A percentile compares a stretch with the other conserved stretches of the same genome.
Conservation (phyloP, 2,113 vertebrate genomes). For the Anas platyrhynchos region DNA sequence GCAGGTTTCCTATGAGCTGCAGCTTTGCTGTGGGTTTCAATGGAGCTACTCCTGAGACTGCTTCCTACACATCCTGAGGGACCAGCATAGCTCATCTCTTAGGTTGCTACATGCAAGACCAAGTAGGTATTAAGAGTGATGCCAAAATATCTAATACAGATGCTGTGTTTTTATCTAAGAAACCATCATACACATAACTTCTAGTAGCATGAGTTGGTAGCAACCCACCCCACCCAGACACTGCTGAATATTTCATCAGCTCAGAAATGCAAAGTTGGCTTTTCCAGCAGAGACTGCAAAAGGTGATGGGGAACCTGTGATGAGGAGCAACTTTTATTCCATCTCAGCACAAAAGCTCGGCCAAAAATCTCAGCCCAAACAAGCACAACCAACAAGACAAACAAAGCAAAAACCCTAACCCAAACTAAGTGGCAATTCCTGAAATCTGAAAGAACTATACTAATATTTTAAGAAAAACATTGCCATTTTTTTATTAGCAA, state of each 20-base stretch:
- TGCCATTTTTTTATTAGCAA: not conserved
- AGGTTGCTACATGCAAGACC: not conserved
- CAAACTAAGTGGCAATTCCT: not conserved
- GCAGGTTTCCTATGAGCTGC: not conserved
- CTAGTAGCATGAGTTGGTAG: not conserved
- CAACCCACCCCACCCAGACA: not conserved
- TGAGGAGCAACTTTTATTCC: not conserved
- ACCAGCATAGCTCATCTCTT: not conserved
- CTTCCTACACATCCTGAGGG: not conserved
- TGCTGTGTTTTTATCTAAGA: slow-evolving; percentile 35
- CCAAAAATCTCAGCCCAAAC: not conserved
- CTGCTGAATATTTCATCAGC: slow-evolving; percentile 33
- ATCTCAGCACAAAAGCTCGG: not conserved
- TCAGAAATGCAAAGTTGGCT: not conserved
- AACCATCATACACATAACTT: not conserved
- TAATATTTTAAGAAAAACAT: not conserved
- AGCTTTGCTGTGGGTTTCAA: not conserved
- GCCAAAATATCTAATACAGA: slow-evolving; percentile 23
- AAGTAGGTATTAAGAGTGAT: not conserved
- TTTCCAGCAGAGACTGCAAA: not conserved
- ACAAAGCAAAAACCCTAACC: not conserved
- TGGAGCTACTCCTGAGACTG: not conserved
- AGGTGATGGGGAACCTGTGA: not conserved
- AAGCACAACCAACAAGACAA: not conserved
- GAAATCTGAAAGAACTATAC: not conserved